Base-by-base conservation (phyloP, 1,140 invertebrate species). In the Pseudomyrmex pallidus region DNA sequence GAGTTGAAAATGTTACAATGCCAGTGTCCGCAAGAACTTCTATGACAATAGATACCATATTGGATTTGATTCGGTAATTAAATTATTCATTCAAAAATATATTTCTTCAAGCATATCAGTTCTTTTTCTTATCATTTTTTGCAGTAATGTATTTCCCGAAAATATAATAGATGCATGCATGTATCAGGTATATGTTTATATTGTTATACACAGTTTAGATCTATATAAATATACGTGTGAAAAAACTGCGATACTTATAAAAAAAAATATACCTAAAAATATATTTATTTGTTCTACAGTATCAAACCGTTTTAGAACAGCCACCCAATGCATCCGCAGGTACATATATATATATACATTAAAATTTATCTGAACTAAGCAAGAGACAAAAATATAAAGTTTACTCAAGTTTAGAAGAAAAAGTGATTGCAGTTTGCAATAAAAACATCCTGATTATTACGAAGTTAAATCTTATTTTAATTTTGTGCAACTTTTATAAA, bases 41-140 rank as follows among this genome's bases (percentile, higher is more conserved):
- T 52, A 95, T 95, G 63, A 96, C 96, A 4, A 89, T 95, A 9
- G 97, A 97, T 91, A 96, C 96, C 20, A 94, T 97, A 67, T 94
- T 97, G 86, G 97, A 97, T 93, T 92, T 97, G 25, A 93, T 97
- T 74, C 95, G 96, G 96, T 97, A 92, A 78, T 85, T 85, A 61
- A 77, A 76, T 54, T 35, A 35, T 35, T 35, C 0, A 35, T 35
- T 35, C 5, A 35, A 35, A 35, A 35, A 35, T 35, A 35, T 35
- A 35, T 35, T 35, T 35, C 5, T 35, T 5, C 0, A 52, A 25
- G 52, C 2, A 17, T 66, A 48, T 17, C 52, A 67, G 2, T 44
- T 22, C 20, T 22, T 50, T 44, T 57, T 68, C 5, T 44, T 84
- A 85, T 74, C 25, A 83, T 63, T 83, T 77, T 88, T 94, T 94